Evolutionary conservation across 2,113 vertebrate species (phyloP), one percentile per base, ranked within the genome.

Genomic region (Gambusia affinis): DNA sequence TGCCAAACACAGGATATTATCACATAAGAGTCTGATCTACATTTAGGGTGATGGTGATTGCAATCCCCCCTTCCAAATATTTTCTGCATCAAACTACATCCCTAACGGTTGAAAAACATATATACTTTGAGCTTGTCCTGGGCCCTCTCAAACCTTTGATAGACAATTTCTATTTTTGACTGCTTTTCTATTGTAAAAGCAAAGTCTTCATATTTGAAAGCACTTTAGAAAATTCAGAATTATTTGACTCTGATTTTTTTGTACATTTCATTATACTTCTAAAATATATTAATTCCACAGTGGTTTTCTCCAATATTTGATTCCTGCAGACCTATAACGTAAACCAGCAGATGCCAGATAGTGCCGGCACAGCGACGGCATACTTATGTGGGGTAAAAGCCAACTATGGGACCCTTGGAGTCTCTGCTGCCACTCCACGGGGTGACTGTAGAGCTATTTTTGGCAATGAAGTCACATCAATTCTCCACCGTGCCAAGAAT

Each of bases 311-410:
- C 64, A 1, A 57, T 57, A 30, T 75, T 73, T 78, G 74, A 12
- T 15, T 10, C 60, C 60, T 82, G 35, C 73, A 95, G 94, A 95
- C 94, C 0, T 95, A 95, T 74, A 96, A 95, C 12, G 94, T 96
- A 51, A 94, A 96, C 75, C 84, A 87, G 83, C 95, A 96, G 88
- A 94, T 94, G 92, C 95, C 95, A 17, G 95, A 96, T 85, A 96
- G 95, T 27, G 95, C 95, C 6, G 95, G 87, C 19, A 96, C 95
- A 31, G 94, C 92, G 61, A 96, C 95, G 1, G 95, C 95, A 0
- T 96, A 95, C 75, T 81, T 89, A 22, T 95, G 95, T 87, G 95
- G 95, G 1, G 95, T 96, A 19, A 96, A 96, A 83, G 93, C 94
- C 3, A 95, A 94, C 81, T 95, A 95, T 0, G 95, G 95, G 54